A percentile compares a stretch with the other conserved stretches of the same genome.
Conservation (phyloP, 2,113 vertebrate species). For the Eurypyga helias region DNA sequence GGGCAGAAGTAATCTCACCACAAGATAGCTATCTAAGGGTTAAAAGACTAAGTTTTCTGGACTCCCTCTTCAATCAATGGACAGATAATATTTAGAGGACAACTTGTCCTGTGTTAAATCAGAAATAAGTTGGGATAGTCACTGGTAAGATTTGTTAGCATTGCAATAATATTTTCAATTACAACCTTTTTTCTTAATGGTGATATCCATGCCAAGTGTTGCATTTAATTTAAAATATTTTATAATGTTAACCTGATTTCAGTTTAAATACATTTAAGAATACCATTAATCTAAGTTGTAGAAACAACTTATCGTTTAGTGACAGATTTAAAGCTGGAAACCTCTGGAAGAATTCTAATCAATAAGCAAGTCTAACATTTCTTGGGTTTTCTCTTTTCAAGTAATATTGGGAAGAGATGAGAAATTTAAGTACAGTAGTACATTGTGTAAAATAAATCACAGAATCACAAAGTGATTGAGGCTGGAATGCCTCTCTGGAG, state of each 20-base stretch:
- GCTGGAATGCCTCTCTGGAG: neutral
- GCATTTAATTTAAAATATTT: slow-evolving; percentile 50
- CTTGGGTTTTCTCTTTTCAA: neutral
- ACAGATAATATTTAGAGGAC: neutral
- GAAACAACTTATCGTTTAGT: neutral
- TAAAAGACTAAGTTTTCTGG: neutral
- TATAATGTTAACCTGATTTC: slow-evolving; percentile 1
- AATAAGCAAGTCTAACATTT: neutral
- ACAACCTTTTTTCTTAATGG: neutral
- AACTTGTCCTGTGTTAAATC: neutral
- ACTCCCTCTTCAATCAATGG: neutral
- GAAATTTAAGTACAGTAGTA: neutral
- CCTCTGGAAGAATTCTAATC: neutral
- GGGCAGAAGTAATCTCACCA: neutral
- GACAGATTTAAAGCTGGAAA: neutral
- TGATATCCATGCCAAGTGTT: neutral
- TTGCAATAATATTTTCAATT: neutral
- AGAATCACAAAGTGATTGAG: neutral
- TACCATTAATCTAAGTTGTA: neutral
- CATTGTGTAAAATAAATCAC: neutral
- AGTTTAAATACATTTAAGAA: slow-evolving; percentile 32
- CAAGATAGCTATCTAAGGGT: neutral
- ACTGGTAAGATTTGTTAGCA: neutral
- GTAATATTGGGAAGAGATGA: neutral
- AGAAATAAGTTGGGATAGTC: neutral